Percentiles rank a stretch among this genome's conserved stretches.
These are phyloP conservation scores for Gracilinanus agilis DNA, from an alignment of 2,113 vertebrate species.

Conservation along the genomic window DNA sequence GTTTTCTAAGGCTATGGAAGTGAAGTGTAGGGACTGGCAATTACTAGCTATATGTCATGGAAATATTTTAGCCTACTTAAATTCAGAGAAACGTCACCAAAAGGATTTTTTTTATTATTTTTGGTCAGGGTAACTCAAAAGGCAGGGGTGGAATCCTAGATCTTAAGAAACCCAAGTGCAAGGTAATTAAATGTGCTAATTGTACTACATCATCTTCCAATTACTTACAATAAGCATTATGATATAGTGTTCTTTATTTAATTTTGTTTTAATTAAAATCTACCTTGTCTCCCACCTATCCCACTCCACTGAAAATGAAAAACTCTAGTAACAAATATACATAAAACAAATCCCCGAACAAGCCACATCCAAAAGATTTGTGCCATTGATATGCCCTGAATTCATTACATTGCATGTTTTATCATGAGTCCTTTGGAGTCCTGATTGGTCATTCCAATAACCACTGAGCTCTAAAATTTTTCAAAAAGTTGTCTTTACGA, in stretches of 20 bases:
- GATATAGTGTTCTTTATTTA: neutral
- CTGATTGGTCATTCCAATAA: neutral
- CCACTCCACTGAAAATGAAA: neutral
- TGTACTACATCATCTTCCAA: neutral
- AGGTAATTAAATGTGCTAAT: neutral
- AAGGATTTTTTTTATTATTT: neutral
- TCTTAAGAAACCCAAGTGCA: neutral
- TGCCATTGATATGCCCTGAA: neutral
- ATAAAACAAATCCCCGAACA: neutral
- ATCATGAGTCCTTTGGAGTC: neutral
- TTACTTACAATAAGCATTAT: neutral
- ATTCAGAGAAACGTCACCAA: neutral
- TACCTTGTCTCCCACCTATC: neutral
- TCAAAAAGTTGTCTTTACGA: neutral
- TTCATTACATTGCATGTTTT: neutral
- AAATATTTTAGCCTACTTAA: neutral
- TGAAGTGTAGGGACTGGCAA: neutral
- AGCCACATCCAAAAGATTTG: neutral
- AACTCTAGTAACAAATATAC: neutral
- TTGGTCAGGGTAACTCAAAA: neutral
- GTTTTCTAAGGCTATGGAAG: neutral
- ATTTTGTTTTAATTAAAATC: neutral
- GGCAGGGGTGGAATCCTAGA: neutral
- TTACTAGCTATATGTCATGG: neutral
- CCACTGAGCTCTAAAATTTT: neutral